These are phyloP conservation scores for Nasonia oneida DNA, from an alignment of 2,888 invertebrate genomes.

Conservation along the genomic window DNA sequence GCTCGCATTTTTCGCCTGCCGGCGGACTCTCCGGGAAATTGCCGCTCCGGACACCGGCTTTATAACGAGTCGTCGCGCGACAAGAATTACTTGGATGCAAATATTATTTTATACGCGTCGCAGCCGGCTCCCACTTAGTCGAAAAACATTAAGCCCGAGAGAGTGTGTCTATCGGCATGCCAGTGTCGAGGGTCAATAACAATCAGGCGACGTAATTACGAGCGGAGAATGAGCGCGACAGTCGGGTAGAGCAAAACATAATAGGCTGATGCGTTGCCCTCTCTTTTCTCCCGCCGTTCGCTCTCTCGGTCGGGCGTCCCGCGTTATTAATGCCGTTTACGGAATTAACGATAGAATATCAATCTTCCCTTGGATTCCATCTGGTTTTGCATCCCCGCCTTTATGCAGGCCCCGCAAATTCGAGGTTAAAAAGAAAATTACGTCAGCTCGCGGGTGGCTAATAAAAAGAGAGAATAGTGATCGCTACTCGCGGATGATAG, in stretches of 20 bases:
- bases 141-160: conserved; percentile 18
- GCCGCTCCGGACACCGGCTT: background rate
- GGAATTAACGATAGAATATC: conserved; percentile 44
- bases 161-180: background rate
- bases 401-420: background rate
- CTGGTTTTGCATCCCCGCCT: background rate
- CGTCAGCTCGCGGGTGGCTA: background rate
- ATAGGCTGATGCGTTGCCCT: background rate
- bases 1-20: background rate
- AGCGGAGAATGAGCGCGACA: conserved; percentile 30
- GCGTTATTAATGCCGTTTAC: conserved; percentile 37
- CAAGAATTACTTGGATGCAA: conserved; percentile 65
- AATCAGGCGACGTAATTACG: conserved; percentile 50
- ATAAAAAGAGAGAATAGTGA: background rate
- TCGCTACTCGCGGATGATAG: background rate
- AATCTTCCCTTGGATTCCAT: conserved; percentile 5
- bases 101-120: conserved; percentile 63
- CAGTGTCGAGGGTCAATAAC: conserved; percentile 37
- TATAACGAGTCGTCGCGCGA: conserved; percentile 26
- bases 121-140: conserved; percentile 18
- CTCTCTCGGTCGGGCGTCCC: background rate
- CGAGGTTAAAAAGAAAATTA: background rate
- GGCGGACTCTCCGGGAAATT: background rate
- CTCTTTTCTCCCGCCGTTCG: background rate
- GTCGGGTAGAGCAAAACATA: conserved; percentile 40